Evolutionary conservation across 92 coral and sea anemone genomes (phyloP).

Genomic region (Heteractis magnifica): DNA sequence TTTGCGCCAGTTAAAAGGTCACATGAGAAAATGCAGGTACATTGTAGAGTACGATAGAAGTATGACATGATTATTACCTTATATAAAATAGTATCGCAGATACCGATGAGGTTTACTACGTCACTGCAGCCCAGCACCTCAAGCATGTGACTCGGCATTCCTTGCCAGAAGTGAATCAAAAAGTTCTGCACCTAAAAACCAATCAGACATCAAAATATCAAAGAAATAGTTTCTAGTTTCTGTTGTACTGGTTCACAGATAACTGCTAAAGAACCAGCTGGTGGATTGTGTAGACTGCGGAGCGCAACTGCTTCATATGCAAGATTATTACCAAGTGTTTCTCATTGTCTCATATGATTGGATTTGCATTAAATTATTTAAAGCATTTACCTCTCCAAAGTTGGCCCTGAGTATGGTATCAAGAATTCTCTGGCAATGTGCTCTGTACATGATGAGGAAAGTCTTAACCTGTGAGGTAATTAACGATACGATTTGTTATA

Average conservation of each 20-base stretch:
- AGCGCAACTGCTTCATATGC: too few species aligned
- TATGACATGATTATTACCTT: constrained; percentile 43
- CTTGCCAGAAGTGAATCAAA: constrained; percentile 98
- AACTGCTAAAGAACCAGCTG: not conserved
- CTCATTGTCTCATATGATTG: too few species aligned
- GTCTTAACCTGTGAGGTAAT: constrained; percentile 75
- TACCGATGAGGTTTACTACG: constrained; percentile 84
- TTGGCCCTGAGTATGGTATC: constrained; percentile 96
- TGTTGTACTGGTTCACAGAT: not conserved
- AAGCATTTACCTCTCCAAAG: constrained; percentile 88
- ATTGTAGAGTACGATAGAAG: too few species aligned
- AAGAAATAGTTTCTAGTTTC: not conserved
- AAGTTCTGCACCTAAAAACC: constrained; percentile 87
- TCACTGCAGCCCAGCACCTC: constrained; percentile 83
- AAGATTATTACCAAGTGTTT: too few species aligned
- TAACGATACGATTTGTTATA: not conserved
- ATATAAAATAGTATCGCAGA: constrained; percentile 85
- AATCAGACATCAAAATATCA: not conserved
- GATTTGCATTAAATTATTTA: not conserved
- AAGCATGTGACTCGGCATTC: constrained; percentile 97
- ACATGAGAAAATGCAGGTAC: too few species aligned
- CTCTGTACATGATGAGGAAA: constrained; percentile 97
- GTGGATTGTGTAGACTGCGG: too few species aligned
- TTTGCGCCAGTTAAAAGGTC: too few species aligned
- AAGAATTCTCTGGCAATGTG: constrained; percentile 94